Base-by-base conservation (phyloP, 2,888 invertebrate species). In the Galeopsomyia nigrocyanea region DNA sequence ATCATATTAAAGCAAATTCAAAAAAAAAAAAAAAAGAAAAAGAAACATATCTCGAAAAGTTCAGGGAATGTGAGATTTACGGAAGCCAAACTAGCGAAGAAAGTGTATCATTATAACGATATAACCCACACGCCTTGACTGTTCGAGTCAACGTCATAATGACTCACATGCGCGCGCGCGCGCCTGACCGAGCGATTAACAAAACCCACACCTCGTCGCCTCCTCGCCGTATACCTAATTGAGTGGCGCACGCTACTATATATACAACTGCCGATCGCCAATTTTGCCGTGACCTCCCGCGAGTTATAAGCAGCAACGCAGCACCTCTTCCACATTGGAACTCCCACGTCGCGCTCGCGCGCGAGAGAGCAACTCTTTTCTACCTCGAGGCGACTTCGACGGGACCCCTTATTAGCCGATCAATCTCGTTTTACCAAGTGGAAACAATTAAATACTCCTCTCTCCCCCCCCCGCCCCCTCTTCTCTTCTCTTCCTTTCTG, bases 361-460 rank as follows among this genome's bases (percentile, higher is more conserved):
- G n/a, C 6, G 19, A 2, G 14, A 26, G 56, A 56, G 26, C 22
- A 56, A 16, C 62, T 51, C 47, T 22, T 56, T 6, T 56, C 6
- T 56, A 57, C 31, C n/a, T 57, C 31, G 46, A 21, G 47, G 39
- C 57, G 70, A 74, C 70, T 70, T 70, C 62, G 70, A 13, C 39
- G 62, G 56, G 51, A 65, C 69, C 62, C 19, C 56, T 73, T 69
- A 73, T 73, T 73, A 73, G 58, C 26, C 63, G 26, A 69, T 69
- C 63, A 53, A 69, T 69, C 57, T 65, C 65, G 56, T 65, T 65
- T 56, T n/a, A n/a, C 10, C 2, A 19, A 31, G 17, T 57, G 51
- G 19, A 64, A 58, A 47, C 62, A 69, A 73, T 73, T 73, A 69
- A 65, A 69, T 64, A 55, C 31, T 49, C 22, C 21, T 55, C 53